Evolutionary conservation across 1,140 invertebrate species (phyloP).

Genomic region (Lethrus apterus): DNA sequence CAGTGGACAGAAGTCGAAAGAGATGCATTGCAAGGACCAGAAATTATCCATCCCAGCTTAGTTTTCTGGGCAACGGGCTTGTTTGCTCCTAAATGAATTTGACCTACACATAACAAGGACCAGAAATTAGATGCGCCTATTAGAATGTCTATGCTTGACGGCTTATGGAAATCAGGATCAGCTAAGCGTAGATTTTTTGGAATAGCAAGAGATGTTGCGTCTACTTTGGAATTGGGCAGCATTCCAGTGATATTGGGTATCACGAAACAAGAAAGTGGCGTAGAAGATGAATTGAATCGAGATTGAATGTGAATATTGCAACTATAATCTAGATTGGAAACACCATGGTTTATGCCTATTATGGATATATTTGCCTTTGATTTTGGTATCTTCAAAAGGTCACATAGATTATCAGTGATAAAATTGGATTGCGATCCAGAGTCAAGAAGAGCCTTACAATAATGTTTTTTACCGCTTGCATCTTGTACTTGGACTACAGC

Average conservation of each 20-base stretch:
- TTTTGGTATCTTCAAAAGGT: not conserved
- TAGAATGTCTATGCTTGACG: slow-evolving; percentile 16
- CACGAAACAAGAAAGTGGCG: too few species aligned
- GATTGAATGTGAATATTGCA: not conserved
- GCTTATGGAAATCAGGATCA: slow-evolving; percentile 14
- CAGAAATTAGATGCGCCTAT: slow-evolving; percentile 16
- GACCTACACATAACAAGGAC: slow-evolving; percentile 5
- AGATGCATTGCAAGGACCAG: not conserved
- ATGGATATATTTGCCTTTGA: not conserved
- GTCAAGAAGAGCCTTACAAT: slow-evolving; percentile 6
- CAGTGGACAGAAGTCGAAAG: not conserved
- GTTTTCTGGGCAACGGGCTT: slow-evolving; percentile 23
- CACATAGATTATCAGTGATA: not conserved
- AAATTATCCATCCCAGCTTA: slow-evolving; percentile 14
- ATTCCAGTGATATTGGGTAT: not conserved
- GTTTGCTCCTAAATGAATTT: not conserved
- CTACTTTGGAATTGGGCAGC: not conserved
- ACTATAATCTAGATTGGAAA: too few species aligned
- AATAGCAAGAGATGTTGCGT: not conserved
- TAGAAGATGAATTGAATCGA: not conserved
- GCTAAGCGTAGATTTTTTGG: slow-evolving; percentile 16
- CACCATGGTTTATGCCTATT: slow-evolving; percentile 10
- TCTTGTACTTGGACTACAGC: too few species aligned
- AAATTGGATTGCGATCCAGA: slow-evolving; percentile 8
- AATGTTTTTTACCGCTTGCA: not conserved